Conservation (phyloP, 2,113 vertebrate species). For the Thermophis baileyi region DNA sequence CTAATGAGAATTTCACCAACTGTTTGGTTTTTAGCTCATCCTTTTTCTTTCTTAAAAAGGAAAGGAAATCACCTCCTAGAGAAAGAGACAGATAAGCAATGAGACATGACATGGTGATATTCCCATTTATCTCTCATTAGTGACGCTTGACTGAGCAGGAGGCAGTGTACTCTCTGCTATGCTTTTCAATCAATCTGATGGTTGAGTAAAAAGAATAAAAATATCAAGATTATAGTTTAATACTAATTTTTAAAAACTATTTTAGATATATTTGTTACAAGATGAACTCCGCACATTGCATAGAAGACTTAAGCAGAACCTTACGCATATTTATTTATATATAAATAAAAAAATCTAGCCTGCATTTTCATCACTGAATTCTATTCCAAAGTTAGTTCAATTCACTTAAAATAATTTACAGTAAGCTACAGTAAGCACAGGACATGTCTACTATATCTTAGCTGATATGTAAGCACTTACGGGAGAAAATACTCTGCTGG, state of each 20-base stretch:
- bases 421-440: not conserved
- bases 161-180: not conserved
- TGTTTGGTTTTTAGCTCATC: constrained; percentile 94
- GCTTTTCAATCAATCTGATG: not conserved
- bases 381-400: not conserved
- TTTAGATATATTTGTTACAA: not conserved
- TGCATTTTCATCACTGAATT: not conserved
- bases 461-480: not conserved
- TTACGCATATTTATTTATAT: not conserved
- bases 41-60: constrained; percentile 94
- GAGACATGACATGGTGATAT: constrained; percentile 27
- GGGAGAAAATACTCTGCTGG: not conserved
- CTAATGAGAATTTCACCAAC: constrained; percentile 88
- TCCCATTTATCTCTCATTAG: constrained; percentile 11
- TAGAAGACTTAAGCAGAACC: not conserved
- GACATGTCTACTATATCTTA: not conserved
- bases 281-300: not conserved
- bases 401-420: not conserved
- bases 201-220: constrained; percentile 19
- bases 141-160: not conserved
- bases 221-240: not conserved
- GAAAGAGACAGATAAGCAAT: constrained; percentile 51
- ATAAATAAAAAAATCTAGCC: not conserved
- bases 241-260: not conserved
- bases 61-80: constrained; percentile 94